Conservation (phyloP, 2,113 vertebrate genomes). For the Psilopsiagon aurifrons region DNA sequence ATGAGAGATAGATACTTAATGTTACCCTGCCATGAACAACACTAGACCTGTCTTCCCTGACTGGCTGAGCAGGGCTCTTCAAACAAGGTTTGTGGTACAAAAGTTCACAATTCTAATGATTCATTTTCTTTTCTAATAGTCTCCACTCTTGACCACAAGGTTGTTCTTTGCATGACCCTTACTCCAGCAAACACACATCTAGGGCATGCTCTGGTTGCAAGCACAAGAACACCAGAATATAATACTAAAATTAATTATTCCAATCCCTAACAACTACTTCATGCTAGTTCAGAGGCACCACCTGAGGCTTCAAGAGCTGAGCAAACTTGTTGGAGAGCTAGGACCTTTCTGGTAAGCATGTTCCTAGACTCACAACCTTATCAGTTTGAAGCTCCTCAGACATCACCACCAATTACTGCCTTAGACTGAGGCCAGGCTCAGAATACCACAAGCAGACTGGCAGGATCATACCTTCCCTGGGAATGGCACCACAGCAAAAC, state of each 20-base stretch:
- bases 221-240: background rate
- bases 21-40: background rate
- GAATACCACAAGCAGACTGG: background rate
- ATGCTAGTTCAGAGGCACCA: background rate
- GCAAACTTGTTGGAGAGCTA: background rate
- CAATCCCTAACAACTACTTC: background rate
- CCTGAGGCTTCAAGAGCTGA: background rate
- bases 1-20: background rate
- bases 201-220: background rate
- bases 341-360: background rate
- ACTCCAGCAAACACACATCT: background rate
- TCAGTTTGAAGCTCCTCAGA: background rate
- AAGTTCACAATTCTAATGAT: background rate
- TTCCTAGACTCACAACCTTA: background rate
- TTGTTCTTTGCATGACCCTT: background rate
- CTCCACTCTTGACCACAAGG: background rate
- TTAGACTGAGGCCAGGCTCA: background rate
- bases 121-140: background rate
- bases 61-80: background rate
- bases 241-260: background rate
- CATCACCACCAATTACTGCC: fast-evolving
- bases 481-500: fast-evolving
- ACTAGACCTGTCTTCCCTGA: background rate
- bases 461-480: background rate
- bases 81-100: background rate